Base-by-base conservation (phyloP, 2,113 vertebrate species). In the Xiphophorus maculatus region DNA sequence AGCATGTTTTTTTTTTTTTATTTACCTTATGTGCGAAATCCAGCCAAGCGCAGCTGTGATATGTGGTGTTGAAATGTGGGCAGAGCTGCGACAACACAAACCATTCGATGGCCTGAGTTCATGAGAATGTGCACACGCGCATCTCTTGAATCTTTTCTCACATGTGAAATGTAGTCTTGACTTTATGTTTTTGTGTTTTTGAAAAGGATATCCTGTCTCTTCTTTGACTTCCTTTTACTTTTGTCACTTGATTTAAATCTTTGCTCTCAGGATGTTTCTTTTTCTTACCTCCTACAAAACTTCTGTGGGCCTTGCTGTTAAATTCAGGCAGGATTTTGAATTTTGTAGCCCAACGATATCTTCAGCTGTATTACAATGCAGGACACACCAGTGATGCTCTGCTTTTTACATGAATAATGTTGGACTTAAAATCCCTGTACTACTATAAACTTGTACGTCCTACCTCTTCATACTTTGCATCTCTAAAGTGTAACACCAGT, bases 261-360 rank as follows among this genome's bases (percentile, higher is more conserved):
- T 7, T 32, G 44, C 32, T 74, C 61, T 14, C 13, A 62, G 8
- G 29, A 33, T 12, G 15, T n/a, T 32, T 71, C 37, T 82, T 70
- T 54, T 78, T n/a, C 60, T 64, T 64, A 61, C 40, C 32, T 75
- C 22, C 66, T n/a, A 40, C n/a, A 42, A 15, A n/a, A 51, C 1
- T 2, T 29, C 9, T 70, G 30, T 63, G 3, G 30, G 63, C 30
- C 8, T 76, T 15, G 11, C 35, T 62, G 7, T 85, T 68, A 85
- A 83, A 76, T 69, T 35, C 40, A 60, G 80, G 78, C 81, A 87
- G 91, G 74, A 89, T 87, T 83, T 87, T 69, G 48, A 48, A 69
- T 81, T 54, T 63, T 71, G 35, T 66, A 73, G 65, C 33, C 32
- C 12, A 63, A 44, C 29, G 66, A 28, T 51, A 73, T 48, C 22